These are phyloP conservation scores for Achroia grisella DNA, from an alignment of 1,140 invertebrate species.

Conservation along the genomic window DNA sequence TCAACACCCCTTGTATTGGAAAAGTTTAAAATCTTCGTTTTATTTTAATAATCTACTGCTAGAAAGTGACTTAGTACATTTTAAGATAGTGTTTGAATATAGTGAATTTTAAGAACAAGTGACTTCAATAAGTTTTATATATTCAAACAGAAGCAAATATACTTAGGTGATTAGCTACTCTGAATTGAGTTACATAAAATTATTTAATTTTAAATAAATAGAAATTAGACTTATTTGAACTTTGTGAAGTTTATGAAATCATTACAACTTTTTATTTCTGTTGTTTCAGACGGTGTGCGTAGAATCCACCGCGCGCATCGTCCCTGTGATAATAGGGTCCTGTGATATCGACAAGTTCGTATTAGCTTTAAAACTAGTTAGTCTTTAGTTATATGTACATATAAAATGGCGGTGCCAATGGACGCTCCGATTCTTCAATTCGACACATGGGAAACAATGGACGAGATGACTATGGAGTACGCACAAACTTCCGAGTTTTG, in stretches of 20 bases:
- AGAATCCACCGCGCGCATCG: slow-evolving; percentile 62
- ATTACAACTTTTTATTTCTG: slow-evolving; percentile 24
- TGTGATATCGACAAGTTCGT: slow-evolving; percentile 71
- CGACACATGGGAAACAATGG: slow-evolving; percentile 54
- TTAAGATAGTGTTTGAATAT: too few species aligned
- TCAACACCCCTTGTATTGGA: slow-evolving; percentile 42
- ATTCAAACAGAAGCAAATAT: too few species aligned
- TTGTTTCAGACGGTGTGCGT: slow-evolving; percentile 72
- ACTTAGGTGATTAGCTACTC: too few species aligned
- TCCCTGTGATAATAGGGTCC: slow-evolving; percentile 68
- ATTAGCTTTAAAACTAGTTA: slow-evolving; percentile 71
- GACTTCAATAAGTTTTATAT: background rate
- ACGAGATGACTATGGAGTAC: slow-evolving; percentile 48
- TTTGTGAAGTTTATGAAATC: background rate
- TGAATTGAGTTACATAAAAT: too few species aligned
- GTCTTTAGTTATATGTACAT: slow-evolving; percentile 44
- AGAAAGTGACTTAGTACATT: too few species aligned
- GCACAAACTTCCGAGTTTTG: slow-evolving; percentile 61
- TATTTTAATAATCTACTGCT: background rate
- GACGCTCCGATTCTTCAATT: slow-evolving; percentile 47
- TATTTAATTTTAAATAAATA: too few species aligned
- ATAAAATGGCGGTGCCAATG: slow-evolving; percentile 51
- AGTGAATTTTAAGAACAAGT: too few species aligned
- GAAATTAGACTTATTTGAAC: background rate
- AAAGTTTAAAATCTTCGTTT: slow-evolving; percentile 16